A percentile compares a stretch with the other conserved stretches of the same genome.
Evolutionary conservation across 2,888 invertebrate genomes (phyloP).

Genomic region (Melolontha melolontha): DNA sequence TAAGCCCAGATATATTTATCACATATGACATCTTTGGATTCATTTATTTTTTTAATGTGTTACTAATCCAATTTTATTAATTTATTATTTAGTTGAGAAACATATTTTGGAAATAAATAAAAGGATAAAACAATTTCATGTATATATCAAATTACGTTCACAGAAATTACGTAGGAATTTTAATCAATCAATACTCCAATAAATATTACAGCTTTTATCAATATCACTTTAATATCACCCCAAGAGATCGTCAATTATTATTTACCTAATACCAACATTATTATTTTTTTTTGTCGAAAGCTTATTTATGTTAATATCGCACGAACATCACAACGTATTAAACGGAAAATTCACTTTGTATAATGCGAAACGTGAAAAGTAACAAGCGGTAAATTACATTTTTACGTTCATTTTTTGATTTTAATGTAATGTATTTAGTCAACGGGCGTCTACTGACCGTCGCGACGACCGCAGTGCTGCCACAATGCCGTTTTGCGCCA

Average conservation of each 20-base stretch:
- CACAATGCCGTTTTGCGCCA: conserved; percentile 45
- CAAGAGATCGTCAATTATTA: conserved; percentile 7
- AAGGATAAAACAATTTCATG: too few relatives aligned
- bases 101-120: too few relatives aligned
- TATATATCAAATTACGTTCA: too few relatives aligned
- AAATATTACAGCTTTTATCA: conserved; percentile 10
- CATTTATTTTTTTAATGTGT: too few relatives aligned
- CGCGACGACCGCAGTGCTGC: conserved; percentile 50
- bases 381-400: conserved; percentile 33
- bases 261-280: conserved; percentile 21
- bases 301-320: neutral
- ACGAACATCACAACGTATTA: neutral
- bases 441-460: conserved; percentile 50
- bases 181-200: neutral
- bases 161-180: too few relatives aligned
- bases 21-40: too few relatives aligned
- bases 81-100: too few relatives aligned
- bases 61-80: too few relatives aligned
- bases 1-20: too few relatives aligned
- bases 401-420: conserved; percentile 17
- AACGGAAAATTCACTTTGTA: conserved; percentile 13
- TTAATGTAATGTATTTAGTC: conserved; percentile 19
- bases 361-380: neutral
- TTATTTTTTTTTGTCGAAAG: conserved; percentile 2
- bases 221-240: neutral